A percentile compares a stretch with the other conserved stretches of the same genome.
Conservation (phyloP, 23 tunicate genomes). For the Clavelina lepadiformis region DNA sequence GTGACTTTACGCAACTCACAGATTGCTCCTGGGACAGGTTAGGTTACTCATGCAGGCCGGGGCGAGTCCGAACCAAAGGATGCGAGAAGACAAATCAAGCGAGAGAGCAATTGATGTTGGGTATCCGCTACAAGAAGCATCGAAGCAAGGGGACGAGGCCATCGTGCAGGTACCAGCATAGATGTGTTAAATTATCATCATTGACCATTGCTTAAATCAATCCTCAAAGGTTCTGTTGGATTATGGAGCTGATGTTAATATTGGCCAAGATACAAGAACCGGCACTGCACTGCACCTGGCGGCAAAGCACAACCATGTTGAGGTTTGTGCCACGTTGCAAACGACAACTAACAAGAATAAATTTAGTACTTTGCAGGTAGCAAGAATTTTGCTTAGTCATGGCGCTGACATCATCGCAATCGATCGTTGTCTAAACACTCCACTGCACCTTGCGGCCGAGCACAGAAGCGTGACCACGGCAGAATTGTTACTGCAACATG, state of each 20-base stretch:
- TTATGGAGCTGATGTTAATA: conserved; percentile 49
- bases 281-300: conserved; percentile 71
- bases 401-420: conserved; percentile 63
- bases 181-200: too few species aligned
- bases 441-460: conserved; percentile 45
- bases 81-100: too few species aligned
- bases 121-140: conserved; percentile 50
- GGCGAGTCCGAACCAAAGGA: conserved; percentile 23
- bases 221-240: too few species aligned
- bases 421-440: conserved; percentile 55
- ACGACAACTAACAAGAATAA: too few species aligned
- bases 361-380: conserved; percentile 40
- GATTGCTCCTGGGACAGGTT: too few species aligned
- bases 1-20: too few species aligned
- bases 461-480: conserved; percentile 36
- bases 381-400: conserved; percentile 18
- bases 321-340: too few species aligned
- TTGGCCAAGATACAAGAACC: conserved; percentile 25
- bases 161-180: conserved; percentile 7
- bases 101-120: too few species aligned
- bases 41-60: conserved; percentile 38
- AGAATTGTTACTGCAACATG: conserved; percentile 12
- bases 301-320: conserved; percentile 39
- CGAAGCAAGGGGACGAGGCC: conserved; percentile 46
- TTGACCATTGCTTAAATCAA: too few species aligned